Evolutionary conservation across 2,888 invertebrate species (phyloP), one percentile per base, ranked within the genome.

Genomic region (Ernsta delagoae): DNA sequence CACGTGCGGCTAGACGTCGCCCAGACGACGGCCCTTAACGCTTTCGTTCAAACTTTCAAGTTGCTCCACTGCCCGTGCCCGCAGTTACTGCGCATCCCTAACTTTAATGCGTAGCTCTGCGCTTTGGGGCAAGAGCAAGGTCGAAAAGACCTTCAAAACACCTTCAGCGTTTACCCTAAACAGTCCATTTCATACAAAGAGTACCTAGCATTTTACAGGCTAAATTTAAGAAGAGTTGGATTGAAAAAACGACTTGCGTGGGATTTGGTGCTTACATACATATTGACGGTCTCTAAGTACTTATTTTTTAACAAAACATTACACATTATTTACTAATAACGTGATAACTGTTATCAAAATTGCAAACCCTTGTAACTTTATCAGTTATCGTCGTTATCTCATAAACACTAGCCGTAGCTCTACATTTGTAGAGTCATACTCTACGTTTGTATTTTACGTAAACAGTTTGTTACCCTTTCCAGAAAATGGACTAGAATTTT

Each of bases 1-100:
- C 86, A 87, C 88, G 87, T 87, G 88, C 77, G 77, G 63, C 71
- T 81, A 90, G 90, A 90, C 90, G 81, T 77, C 79, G 78, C 75
- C 83, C 82, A 90, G 90, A 88, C 81, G 68, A 66, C 65, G 72
- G 61, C 56, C 62, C 72, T 70, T 41, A 45, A 39, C 48, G 54
- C 59, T 36, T 56, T 62, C 59, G 7, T n/a, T n/a, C 63, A 61
- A 67, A 67, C 60, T 67, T 60, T 67, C 43, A 34, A 60, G 34
- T 43, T 60, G 43, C 41, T 53, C 53, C 53, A 60, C 31, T 66
- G 59, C 31, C 59, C 59, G 53, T 31, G 16, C n/a, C 24, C 43
- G 31, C 43, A 59, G 1, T 43, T 53, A 57, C 53, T 53, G 39
- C 50, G 59, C 59, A 65, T 24, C 50, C 65, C 65, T 24, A 16